phyloP scores from a whole-genome alignment of 2,888 invertebrate species.

The Papilio demoleus region DNA sequence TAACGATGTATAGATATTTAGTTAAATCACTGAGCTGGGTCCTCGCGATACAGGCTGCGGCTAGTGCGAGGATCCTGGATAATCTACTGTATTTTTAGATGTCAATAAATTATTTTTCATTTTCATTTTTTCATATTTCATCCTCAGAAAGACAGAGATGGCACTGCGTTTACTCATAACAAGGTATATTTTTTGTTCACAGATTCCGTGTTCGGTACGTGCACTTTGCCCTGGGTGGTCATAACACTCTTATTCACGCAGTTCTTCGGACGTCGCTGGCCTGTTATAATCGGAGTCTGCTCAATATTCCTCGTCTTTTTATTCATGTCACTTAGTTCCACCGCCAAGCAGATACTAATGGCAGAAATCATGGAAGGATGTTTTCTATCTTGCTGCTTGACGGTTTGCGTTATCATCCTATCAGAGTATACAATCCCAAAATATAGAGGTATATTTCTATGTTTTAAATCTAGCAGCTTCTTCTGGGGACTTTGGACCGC shows the following conservation, averaged over 20 bases:
- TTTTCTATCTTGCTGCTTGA: constrained; percentile 46
- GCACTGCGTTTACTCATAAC: no score
- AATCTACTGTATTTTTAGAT: no score
- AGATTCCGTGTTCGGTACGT: constrained; percentile 53
- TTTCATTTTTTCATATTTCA: no score
- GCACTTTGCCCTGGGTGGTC: constrained; percentile 52
- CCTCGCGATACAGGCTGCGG: no score
- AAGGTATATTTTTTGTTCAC: constrained; percentile 63
- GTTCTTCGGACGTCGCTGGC: constrained; percentile 49
- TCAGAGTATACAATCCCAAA: constrained; percentile 52
- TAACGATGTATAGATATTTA: no score
- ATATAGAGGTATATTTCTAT: constrained; percentile 51
- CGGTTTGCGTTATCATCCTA: constrained; percentile 47
- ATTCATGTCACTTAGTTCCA: constrained; percentile 48
- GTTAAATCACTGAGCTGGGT: no score
- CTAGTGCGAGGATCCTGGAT: no score
- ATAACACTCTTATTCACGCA: constrained; percentile 48
- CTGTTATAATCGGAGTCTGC: constrained; percentile 47
- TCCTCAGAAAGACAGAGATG: no score
- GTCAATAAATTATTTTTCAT: no score
- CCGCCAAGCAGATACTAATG: constrained; percentile 49
- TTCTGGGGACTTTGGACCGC: constrained; percentile 55
- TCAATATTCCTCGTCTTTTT: constrained; percentile 47
- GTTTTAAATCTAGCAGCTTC: constrained; percentile 51
- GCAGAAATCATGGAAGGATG: constrained; percentile 52